Base-by-base conservation (phyloP, 1,140 invertebrate species). In the Spodoptera litura region DNA sequence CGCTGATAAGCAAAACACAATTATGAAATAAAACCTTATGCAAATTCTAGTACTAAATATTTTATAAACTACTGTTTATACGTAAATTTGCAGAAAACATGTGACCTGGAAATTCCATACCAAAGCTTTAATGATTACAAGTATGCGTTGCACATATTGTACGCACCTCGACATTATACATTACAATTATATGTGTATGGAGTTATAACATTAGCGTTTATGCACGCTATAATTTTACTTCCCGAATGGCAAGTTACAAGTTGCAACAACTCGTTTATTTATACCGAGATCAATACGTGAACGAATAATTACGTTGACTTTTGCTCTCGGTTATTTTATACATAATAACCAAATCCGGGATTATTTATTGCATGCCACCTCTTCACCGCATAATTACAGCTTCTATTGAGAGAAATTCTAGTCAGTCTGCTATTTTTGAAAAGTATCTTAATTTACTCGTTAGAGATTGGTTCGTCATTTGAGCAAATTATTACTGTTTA, bases 271-370 rank as follows among this genome's bases (percentile, higher is more conserved):
- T 78, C 49, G 72, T 78, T 79, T 74, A 80, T 82, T 82, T 78
- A 80, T 82, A 58, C 56, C 44, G 59, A 68, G 61, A 79, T 68
- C 58, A 74, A 78, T 80, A 82, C 62, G 52, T 58, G 78, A 27
- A 73, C 72, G 76, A 80, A 83, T 80, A 83, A 80, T 84, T 80
- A 78, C 61, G 78, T 80, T 80, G 78, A 84, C 80, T 78, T 74
- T 80, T 77, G 79, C 71, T 73, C 79, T 78, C 52, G 64, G 62
- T 31, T 53, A 78, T 75, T 78, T 78, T 56, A 68, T 44, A 44
- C 38, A 44, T 81, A 73, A 73, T 78, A 78, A 71, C 52, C 66
- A 70, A 78, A 71, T 78, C 52, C 55, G 64, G 38, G 51, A 78
- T 78, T 20, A 61, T 38, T 70, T 64, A 71, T 78, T 78, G 52